These are phyloP conservation scores for Salminus brasiliensis DNA, from an alignment of 2,113 vertebrate species.

Conservation along the genomic window DNA sequence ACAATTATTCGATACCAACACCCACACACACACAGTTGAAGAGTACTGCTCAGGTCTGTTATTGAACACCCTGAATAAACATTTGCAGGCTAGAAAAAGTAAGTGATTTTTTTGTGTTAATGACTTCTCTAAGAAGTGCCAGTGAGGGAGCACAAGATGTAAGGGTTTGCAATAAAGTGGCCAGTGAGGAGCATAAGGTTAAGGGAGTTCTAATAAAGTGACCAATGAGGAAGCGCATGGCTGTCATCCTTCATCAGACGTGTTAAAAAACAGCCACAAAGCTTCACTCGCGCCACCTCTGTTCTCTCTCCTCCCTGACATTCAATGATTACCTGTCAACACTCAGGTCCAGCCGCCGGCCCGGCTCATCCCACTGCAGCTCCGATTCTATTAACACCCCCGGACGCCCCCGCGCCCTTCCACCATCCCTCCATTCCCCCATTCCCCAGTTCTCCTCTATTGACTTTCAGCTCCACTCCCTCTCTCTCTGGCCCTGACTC, in stretches of 20 bases:
- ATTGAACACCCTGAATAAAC: too few species aligned
- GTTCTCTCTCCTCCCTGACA: conserved; percentile 58
- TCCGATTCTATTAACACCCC: conserved; percentile 64
- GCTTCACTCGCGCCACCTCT: conserved; percentile 30
- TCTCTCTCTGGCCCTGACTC: conserved; percentile 52
- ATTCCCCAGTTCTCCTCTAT: conserved; percentile 47
- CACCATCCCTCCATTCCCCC: conserved; percentile 33
- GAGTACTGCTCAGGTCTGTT: too few species aligned
- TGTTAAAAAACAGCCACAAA: conserved; percentile 46
- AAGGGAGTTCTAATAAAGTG: too few species aligned
- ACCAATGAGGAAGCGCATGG: too few species aligned
- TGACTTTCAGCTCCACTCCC: conserved; percentile 62
- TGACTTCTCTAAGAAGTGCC: too few species aligned
- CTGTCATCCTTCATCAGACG: conserved; percentile 47
- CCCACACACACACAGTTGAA: too few species aligned
- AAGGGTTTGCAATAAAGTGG: too few species aligned
- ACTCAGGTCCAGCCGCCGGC: conserved; percentile 45
- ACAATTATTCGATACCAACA: too few species aligned
- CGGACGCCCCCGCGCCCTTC: conserved; percentile 28
- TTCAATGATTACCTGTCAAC: conserved; percentile 67
- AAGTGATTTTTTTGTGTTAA: too few species aligned
- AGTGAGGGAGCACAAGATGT: too few species aligned
- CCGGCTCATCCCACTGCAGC: conserved; percentile 60
- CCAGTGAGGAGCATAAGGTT: too few species aligned
- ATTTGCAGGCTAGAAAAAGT: too few species aligned